Evolutionary conservation across 1,140 invertebrate species (phyloP).

Genomic region (Hestina assimilis): DNA sequence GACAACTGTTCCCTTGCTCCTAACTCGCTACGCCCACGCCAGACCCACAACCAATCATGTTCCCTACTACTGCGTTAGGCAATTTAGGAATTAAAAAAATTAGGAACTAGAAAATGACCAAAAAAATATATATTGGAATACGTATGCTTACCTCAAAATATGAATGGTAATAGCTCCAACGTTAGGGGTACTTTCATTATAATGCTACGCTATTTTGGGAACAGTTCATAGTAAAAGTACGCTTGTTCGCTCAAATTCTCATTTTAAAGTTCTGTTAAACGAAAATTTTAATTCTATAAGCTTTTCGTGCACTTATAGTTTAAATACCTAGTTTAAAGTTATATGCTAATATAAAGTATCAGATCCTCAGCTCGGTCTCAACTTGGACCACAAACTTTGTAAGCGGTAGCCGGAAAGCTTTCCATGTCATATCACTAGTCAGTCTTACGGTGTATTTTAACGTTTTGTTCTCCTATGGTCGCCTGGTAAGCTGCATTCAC

Average conservation of each 20-base stretch:
- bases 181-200: too few species aligned
- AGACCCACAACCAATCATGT: too few species aligned
- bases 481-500: constrained; percentile 1
- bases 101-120: too few species aligned
- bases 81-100: too few species aligned
- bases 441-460: constrained; percentile 4
- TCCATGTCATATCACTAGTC: constrained; percentile 12
- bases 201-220: too few species aligned
- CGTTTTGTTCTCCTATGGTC: constrained; percentile 16
- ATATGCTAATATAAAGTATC: not conserved
- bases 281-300: not conserved
- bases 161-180: too few species aligned
- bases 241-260: not conserved
- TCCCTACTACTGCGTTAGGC: too few species aligned
- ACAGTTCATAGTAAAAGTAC: not conserved
- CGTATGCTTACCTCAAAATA: too few species aligned
- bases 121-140: too few species aligned
- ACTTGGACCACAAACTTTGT: constrained; percentile 14
- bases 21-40: too few species aligned
- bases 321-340: not conserved
- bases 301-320: not conserved
- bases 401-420: constrained; percentile 27
- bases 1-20: too few species aligned
- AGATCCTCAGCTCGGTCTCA: not conserved
- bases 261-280: not conserved